These are phyloP conservation scores for Odobenus rosmarus DNA, from an alignment of 2,113 vertebrate genomes.

Conservation along the genomic window DNA sequence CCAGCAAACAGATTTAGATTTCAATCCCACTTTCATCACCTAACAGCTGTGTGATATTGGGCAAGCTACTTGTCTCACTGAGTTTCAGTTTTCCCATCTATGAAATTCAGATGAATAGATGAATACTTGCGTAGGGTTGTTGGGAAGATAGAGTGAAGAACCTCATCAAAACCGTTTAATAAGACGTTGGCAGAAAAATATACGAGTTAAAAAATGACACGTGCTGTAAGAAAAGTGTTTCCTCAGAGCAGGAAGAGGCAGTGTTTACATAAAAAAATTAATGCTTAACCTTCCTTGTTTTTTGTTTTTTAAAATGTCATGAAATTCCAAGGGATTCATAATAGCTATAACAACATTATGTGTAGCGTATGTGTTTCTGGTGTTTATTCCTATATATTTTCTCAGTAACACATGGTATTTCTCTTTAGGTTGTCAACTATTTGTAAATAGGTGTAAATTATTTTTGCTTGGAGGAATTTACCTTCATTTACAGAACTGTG, in stretches of 20 bases:
- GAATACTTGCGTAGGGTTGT: not conserved
- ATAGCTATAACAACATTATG: not conserved
- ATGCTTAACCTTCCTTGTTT: not conserved
- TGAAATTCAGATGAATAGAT: slow-evolving; percentile 26
- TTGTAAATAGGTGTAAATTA: not conserved
- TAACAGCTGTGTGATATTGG: not conserved
- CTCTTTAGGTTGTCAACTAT: not conserved
- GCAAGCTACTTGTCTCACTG: not conserved
- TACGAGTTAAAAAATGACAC: not conserved
- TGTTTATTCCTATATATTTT: slow-evolving; percentile 9
- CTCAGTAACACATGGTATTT: not conserved
- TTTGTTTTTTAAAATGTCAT: slow-evolving; percentile 44
- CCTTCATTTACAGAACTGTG: slow-evolving; percentile 9
- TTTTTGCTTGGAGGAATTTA: slow-evolving; percentile 34
- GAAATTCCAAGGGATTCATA: not conserved
- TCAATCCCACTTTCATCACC: not conserved
- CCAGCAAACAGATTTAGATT: slow-evolving; percentile 11
- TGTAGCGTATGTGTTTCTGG: not conserved
- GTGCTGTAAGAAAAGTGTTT: slow-evolving; percentile 12
- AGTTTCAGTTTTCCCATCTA: slow-evolving; percentile 24
- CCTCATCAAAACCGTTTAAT: not conserved
- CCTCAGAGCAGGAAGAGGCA: not conserved
- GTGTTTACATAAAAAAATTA: not conserved
- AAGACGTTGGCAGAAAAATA: not conserved
- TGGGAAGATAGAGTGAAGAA: not conserved